phyloP scores from a whole-genome alignment of 2,113 vertebrate genomes.

The Mungos mungo region DNA sequence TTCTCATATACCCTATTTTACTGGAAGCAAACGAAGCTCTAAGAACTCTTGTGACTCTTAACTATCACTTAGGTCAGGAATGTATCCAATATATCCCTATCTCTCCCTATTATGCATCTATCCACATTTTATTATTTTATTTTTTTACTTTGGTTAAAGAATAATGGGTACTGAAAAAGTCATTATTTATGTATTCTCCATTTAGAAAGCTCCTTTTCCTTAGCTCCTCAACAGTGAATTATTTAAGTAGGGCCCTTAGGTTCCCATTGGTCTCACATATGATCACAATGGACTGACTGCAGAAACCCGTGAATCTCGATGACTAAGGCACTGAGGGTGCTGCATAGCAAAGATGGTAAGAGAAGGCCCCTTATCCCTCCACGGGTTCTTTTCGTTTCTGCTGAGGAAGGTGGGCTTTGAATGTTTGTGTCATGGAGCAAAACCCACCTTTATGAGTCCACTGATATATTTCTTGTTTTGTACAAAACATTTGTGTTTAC shows the following conservation, averaged over 20 bases:
- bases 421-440: background rate
- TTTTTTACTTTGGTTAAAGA: slow-evolving; percentile 55
- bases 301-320: background rate
- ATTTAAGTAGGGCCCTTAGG: background rate
- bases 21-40: slow-evolving; percentile 71
- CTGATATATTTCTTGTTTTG: background rate
- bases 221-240: slow-evolving; percentile 15
- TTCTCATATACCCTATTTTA: slow-evolving; percentile 67
- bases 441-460: background rate
- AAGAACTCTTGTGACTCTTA: slow-evolving; percentile 41
- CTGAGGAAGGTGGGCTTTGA: background rate
- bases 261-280: background rate
- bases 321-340: background rate
- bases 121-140: slow-evolving; percentile 75
- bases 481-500: background rate
- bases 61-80: background rate
- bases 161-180: slow-evolving; percentile 57
- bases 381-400: background rate
- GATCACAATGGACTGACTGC: background rate
- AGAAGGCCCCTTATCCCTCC: accelerated
- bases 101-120: background rate
- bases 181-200: slow-evolving; percentile 49
- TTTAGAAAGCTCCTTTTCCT: slow-evolving; percentile 2
- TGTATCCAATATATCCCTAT: background rate
- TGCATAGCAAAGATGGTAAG: background rate